Percentiles rank a stretch among this genome's conserved stretches.
Evolutionary conservation across 2,113 vertebrate species (phyloP).

Genomic region (Anseranas semipalmata): DNA sequence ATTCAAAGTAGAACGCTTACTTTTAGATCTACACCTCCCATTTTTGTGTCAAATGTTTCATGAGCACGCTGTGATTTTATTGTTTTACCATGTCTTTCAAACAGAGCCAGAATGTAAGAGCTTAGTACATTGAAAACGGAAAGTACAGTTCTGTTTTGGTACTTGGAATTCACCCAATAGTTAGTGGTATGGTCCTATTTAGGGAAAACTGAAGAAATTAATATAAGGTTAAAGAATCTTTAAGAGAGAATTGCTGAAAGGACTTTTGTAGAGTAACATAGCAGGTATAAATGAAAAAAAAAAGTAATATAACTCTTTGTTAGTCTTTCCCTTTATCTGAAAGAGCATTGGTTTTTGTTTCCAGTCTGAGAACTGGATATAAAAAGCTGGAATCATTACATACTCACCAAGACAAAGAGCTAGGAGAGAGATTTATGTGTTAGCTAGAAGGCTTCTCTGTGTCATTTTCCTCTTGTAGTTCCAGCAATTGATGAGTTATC

Average conservation of each 20-base stretch:
- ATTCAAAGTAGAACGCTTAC: not conserved
- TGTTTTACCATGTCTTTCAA: not conserved
- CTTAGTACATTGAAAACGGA: not conserved
- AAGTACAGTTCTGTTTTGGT: not conserved
- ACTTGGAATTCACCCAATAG: not conserved
- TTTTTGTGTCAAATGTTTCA: slow-evolving; percentile 14
- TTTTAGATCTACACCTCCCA: not conserved
- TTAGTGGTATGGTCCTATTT: not conserved
- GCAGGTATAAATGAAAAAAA: not conserved
- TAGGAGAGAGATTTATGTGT: not conserved
- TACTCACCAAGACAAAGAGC: not conserved
- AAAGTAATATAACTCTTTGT: not conserved
- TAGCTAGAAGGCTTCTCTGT: not conserved
- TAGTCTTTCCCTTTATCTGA: not conserved
- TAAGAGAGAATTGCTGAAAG: not conserved
- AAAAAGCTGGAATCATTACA: not conserved
- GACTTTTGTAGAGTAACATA: not conserved
- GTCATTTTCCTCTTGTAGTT: not conserved
- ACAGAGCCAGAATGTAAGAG: not conserved
- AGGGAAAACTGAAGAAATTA: not conserved
- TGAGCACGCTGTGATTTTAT: not conserved
- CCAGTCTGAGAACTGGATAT: not conserved
- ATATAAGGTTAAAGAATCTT: not conserved
- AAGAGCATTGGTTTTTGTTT: not conserved
- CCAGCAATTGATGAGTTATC: not conserved